These are phyloP conservation scores for Bradysia coprophila DNA, from an alignment of 1,140 invertebrate species.

Conservation along the genomic window DNA sequence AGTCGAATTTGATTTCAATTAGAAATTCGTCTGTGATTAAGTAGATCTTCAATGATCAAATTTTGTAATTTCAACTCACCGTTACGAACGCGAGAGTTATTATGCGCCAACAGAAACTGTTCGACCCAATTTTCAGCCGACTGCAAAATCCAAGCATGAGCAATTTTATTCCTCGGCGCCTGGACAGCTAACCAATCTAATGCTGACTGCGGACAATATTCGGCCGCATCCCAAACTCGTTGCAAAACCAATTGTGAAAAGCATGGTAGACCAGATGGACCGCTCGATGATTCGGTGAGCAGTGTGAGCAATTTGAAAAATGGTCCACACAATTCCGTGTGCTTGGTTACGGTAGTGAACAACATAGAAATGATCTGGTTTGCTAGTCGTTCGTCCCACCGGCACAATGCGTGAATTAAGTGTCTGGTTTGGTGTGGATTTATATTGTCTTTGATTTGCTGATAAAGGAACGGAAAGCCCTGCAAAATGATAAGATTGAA, in stretches of 20 bases:
- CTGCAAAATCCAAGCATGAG: conserved; percentile 72
- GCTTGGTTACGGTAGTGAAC: conserved; percentile 73
- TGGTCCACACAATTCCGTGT: conserved; percentile 69
- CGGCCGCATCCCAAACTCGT: conserved; percentile 77
- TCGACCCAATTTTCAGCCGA: conserved; percentile 80
- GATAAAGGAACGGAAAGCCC: conserved; percentile 84
- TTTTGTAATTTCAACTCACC: conserved; percentile 25
- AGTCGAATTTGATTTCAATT: conserved; percentile 7
- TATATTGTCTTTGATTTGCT: conserved; percentile 84
- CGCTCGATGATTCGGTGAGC: conserved; percentile 55
- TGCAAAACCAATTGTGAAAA: conserved; percentile 76
- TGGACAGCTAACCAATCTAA: conserved; percentile 79
- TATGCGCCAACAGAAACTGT: conserved; percentile 69
- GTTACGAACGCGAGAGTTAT: conserved; percentile 67
- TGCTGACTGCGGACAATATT: conserved; percentile 74
- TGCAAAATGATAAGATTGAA: conserved; percentile 23
- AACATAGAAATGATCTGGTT: conserved; percentile 73
- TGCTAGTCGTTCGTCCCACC: conserved; percentile 75
- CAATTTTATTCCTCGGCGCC: conserved; percentile 72
- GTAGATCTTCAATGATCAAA: not conserved
- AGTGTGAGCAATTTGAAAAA: conserved; percentile 80
- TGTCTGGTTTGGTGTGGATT: conserved; percentile 83
- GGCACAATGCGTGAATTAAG: conserved; percentile 76
- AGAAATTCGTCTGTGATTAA: not conserved
- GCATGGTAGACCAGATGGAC: conserved; percentile 60